Base-by-base conservation (phyloP, 2,113 vertebrate genomes). In the Ovis canadensis region DNA sequence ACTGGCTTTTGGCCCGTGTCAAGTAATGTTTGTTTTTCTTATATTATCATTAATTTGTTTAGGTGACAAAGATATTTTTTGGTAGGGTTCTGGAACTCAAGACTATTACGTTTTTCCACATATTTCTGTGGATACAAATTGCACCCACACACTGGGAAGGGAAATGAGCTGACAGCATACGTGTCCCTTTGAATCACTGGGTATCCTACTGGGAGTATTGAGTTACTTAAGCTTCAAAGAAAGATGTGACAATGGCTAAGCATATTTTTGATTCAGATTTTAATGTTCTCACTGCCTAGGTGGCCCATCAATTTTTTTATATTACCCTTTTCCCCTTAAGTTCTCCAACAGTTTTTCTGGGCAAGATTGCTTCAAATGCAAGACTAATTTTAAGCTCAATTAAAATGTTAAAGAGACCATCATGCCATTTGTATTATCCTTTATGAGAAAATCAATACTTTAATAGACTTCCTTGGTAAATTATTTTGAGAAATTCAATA, bases 221-320 rank as follows among this genome's bases (percentile, higher is more conserved):
- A 98, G 45, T 96, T 95, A 98, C 95, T 97, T 98, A 97, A 98
- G 95, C 94, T 98, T 98, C 85, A 98, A 98, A 98, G 92, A 93
- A 97, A 97, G 97, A 97, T 97, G 93, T 97, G 88, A 93, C 67
- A 98, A 97, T 67, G 54, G 96, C 95, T 85, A 97, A 93, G 59
- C 94, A 98, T 98, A 98, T 98, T 97, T 98, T 97, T 97, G 88
- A 97, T 88, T 98, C 31, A 12, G 78, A 97, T 87, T 97, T 94
- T 98, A 98, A 95, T 98, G 97, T 96, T 98, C 97, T 97, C 55
- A 91, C 31, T 90, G 59, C 84, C 82, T 94, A 54, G 95, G 88
- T 96, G 98, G 96, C 43, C 93, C 82, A 88, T 98, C 90, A 62
- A 97, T 94, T 98, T 98, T 98, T 99, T 98, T 95, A 96, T 97